Evolutionary conservation across 2,888 invertebrate genomes (phyloP).

Genomic region (Formica aserva): DNA sequence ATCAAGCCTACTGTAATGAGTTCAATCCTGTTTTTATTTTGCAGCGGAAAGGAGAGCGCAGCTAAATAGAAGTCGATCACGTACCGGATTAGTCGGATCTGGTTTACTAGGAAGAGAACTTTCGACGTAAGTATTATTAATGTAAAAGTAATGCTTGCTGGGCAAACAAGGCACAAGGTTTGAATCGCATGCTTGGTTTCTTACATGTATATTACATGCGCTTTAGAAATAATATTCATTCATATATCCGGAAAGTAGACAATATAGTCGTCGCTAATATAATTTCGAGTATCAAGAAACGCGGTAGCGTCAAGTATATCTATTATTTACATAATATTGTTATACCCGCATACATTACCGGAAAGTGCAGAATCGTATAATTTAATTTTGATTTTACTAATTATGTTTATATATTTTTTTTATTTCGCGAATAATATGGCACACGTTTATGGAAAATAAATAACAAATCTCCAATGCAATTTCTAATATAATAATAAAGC

Average conservation of each 20-base stretch:
- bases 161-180: slow-evolving; percentile 9
- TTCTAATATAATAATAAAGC: not conserved
- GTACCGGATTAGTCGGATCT: slow-evolving; percentile 91
- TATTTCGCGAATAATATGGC: not conserved
- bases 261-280: not conserved
- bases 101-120: slow-evolving; percentile 89
- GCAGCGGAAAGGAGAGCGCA: slow-evolving; percentile 96
- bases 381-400: slow-evolving; percentile 12
- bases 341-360: not conserved
- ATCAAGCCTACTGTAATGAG: slow-evolving; percentile 20
- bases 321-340: not conserved
- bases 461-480: not conserved
- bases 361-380: not conserved
- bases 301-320: not conserved
- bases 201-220: slow-evolving; percentile 13
- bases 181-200: slow-evolving; percentile 2
- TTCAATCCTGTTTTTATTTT: slow-evolving; percentile 74
- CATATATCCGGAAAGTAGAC: not conserved
- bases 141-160: slow-evolving; percentile 5
- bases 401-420: not conserved
- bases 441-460: not conserved
- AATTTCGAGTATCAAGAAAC: not conserved
- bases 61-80: slow-evolving; percentile 94
- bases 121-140: slow-evolving; percentile 87
- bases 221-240: slow-evolving; percentile 36